Evolutionary conservation across 2,113 vertebrate genomes (phyloP), one percentile per base, ranked within the genome.

Genomic region (Myiopsitta monachus): DNA sequence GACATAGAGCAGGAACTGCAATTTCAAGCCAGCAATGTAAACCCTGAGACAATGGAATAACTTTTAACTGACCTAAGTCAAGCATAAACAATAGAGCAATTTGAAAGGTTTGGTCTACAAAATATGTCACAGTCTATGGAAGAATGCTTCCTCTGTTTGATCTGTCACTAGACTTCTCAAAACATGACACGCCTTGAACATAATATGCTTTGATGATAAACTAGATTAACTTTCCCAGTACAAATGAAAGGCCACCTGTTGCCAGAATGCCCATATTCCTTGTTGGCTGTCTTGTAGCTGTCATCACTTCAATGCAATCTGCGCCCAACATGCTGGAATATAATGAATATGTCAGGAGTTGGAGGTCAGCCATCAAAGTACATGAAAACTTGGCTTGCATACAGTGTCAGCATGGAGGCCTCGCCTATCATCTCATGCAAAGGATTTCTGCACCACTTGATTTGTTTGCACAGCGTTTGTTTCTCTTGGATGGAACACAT

Each of bases 331-430:
- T 98, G 97, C 98, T 98, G 98, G 97, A 98, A 98, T 98, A 98
- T 98, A 98, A 98, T 98, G 98, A 98, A 98, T 98, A 98, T 98
- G 98, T 98, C 98, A 98, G 98, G 96, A 98, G 94, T 97, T 98
- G 98, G 98, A 98, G 98, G 98, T 98, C 98, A 98, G 98, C 98
- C 98, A 98, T 98, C 98, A 97, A 97, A 98, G 97, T 98, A 98
- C 98, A 98, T 97, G 98, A 98, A 98, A 98, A 98, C 97, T 98
- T 98, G 98, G 98, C 98, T 97, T 92, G 97, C 97, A 88, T 96
- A 96, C 97, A 97, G 97, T 98, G 97, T 98, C 97, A 98, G 98
- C 96, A 96, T 96, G 97, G 97, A 98, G 97, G 97, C 97, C 97
- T 98, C 26, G 95, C 97, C 98, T 96, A 98, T 98, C 98, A 98